Conservation (phyloP, 2,888 invertebrate genomes). For the Schizotus pectinicornis region DNA sequence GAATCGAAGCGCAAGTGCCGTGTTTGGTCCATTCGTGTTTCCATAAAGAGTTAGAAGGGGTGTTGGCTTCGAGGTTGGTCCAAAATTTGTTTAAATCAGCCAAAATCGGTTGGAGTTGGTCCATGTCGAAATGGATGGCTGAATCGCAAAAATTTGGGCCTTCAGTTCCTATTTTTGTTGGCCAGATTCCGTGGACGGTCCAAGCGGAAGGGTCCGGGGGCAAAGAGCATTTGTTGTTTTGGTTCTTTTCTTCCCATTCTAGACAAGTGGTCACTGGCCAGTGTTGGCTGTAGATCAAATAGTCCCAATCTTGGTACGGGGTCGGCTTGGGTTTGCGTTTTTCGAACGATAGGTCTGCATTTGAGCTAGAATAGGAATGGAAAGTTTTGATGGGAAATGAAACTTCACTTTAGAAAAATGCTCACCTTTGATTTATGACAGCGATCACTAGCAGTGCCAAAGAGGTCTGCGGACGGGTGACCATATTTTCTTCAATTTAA, state of each 20-base stretch:
- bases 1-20: conserved; percentile 75
- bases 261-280: conserved; percentile 80
- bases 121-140: conserved; percentile 69
- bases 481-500: neutral
- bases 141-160: conserved; percentile 78
- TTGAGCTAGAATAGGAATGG: conserved; percentile 5
- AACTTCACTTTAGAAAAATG: too few relatives aligned
- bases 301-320: conserved; percentile 69
- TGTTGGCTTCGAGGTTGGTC: conserved; percentile 73
- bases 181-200: conserved; percentile 88
- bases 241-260: conserved; percentile 69
- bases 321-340: conserved; percentile 26
- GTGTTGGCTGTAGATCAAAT: conserved; percentile 79
- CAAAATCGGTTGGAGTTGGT: conserved; percentile 64
- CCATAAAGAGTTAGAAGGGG: conserved; percentile 68
- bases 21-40: conserved; percentile 85
- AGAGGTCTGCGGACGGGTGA: neutral
- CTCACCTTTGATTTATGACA: conserved; percentile 3
- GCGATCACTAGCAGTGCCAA: neutral
- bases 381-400: too few relatives aligned
- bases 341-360: conserved; percentile 1
- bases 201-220: conserved; percentile 69
- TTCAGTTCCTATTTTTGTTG: conserved; percentile 69
- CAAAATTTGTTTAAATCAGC: conserved; percentile 61
- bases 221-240: conserved; percentile 67